These are phyloP conservation scores for Apamea monoglypha DNA, from an alignment of 2,888 invertebrate species.

Conservation along the genomic window DNA sequence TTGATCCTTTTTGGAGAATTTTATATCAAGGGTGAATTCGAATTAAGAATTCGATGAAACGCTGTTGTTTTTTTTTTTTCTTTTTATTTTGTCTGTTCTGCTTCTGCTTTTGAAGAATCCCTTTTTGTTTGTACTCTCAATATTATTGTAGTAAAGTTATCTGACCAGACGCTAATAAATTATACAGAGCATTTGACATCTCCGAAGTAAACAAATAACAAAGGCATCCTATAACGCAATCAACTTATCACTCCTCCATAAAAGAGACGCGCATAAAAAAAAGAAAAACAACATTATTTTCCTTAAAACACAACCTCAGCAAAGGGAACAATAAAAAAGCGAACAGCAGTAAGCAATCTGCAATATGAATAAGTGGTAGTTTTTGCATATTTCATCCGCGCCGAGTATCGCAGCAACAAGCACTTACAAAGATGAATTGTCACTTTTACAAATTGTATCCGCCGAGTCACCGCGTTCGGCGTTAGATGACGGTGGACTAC, in stretches of 20 bases:
- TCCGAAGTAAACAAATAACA: conserved; percentile 48
- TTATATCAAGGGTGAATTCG: conserved; percentile 41
- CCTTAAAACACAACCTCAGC: conserved; percentile 64
- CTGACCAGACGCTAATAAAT: conserved; percentile 30
- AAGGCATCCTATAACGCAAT: conserved; percentile 45
- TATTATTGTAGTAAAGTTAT: conserved; percentile 11
- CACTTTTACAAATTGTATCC: conserved; percentile 83
- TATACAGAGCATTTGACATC: conserved; percentile 35
- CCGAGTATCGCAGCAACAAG: conserved; percentile 70
- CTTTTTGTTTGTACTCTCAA: conserved; percentile 16
- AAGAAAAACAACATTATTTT: conserved; percentile 61
- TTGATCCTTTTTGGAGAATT: conserved; percentile 50
- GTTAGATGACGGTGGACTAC: conserved; percentile 48
- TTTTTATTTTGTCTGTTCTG: conserved; percentile 2
- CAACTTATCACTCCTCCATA: conserved; percentile 55
- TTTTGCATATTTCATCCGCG: conserved; percentile 83
- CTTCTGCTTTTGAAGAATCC: conserved; percentile 9
- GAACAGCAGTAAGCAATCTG: conserved; percentile 73
- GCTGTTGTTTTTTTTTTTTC: conserved; percentile 1
- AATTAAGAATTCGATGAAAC: conserved; percentile 43
- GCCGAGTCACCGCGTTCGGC: conserved; percentile 46
- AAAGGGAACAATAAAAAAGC: conserved; percentile 69
- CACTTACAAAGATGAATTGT: conserved; percentile 86
- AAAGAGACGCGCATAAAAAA: conserved; percentile 52
- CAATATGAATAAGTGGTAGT: conserved; percentile 80